These are phyloP conservation scores for Carcharodon carcharias DNA, from an alignment of 2,797 vertebrate species.

Conservation along the genomic window DNA sequence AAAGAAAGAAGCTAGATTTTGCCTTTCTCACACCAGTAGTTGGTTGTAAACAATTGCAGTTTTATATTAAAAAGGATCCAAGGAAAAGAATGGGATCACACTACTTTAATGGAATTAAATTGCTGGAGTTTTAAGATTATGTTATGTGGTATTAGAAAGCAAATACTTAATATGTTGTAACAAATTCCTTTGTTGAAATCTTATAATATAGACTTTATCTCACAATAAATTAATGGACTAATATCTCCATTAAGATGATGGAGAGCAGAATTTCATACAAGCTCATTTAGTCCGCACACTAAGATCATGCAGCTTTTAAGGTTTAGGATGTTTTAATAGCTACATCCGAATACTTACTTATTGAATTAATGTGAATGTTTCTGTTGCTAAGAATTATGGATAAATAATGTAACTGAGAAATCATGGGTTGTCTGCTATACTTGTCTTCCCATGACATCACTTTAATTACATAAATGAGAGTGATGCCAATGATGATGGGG, in stretches of 20 bases:
- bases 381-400: not conserved
- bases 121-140: not conserved
- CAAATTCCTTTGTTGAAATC: not conserved
- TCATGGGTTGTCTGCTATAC: not conserved
- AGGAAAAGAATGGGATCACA: not conserved
- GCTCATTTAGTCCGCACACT: not conserved
- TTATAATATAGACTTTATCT: not conserved
- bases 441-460: constrained; percentile 23
- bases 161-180: not conserved
- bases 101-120: not conserved
- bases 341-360: not conserved
- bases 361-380: not conserved
- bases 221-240: not conserved
- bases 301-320: not conserved
- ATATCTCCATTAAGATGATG: not conserved
- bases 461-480: constrained; percentile 24
- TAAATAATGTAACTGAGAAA: constrained; percentile 25
- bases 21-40: not conserved
- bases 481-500: constrained; percentile 18
- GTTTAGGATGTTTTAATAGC: not conserved
- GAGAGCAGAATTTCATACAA: not conserved
- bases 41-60: not conserved
- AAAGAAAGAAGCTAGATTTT: not conserved
- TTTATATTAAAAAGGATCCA: not conserved
- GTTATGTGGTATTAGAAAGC: not conserved